Base-by-base conservation (phyloP, 2,888 invertebrate genomes). In the Tillus elongatus region DNA sequence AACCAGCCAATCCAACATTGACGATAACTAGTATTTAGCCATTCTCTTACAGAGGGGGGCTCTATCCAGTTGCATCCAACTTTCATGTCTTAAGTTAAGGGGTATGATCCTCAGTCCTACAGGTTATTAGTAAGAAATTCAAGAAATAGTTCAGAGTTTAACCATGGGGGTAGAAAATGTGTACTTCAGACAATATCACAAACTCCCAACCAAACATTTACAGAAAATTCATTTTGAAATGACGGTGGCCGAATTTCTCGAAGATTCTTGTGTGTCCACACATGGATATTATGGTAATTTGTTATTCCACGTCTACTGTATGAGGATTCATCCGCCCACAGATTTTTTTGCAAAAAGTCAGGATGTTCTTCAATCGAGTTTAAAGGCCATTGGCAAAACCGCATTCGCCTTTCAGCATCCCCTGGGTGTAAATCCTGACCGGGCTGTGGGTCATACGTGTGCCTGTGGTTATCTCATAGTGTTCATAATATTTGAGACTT, bases 71-170 rank as follows among this genome's bases (percentile, higher is more conserved):
- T 19, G n/a, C 24, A 19, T 19, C n/a, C n/a, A n/a, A 19, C 6
- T 19, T 19, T 19, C 24, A 19, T 19, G 24, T 19, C 24, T 19
- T 19, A 19, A 19, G n/a, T 19, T 19, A 19, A 19, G 24, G n/a
- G 24, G 24, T 19, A 19, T n/a, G n/a, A 19, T 19, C 24, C 24
- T 19, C 24, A 19, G n/a, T 19, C n/a, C n/a, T n/a, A n/a, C 24
- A 19, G 24, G 24, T 19, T 19, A 19, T 19, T 19, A 19, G 24
- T n/a, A 19, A 19, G 6, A 19, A 19, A 19, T 19, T 19, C 24
- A 19, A 19, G 24, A 19, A 19, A 19, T n/a, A 19, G 24, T 19
- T 19, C 24, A 8, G 24, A 19, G 24, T 19, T 19, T 19, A 6
- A 19, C 24, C n/a, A 8, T 19, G 6, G 24, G 24, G 24, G 6